Base-by-base conservation (phyloP, 2,797 vertebrate species). In the Otus scops region DNA sequence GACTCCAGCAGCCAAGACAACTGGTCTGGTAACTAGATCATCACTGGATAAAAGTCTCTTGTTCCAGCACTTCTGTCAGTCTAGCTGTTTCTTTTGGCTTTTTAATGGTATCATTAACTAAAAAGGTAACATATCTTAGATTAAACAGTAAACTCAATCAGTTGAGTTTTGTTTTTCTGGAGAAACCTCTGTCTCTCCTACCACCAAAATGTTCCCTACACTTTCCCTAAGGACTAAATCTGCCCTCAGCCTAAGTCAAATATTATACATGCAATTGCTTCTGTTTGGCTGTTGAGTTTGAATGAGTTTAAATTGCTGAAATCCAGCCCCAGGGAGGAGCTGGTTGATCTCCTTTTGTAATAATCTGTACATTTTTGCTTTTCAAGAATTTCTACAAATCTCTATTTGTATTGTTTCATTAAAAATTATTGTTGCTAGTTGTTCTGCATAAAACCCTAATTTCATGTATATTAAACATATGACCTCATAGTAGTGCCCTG, bases 321-420 rank as follows among this genome's bases (percentile, higher is more conserved):
- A 81, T 30, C 70, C 51, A 36, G 60, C 26, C 41, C 57, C 39
- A 36, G 41, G 59, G 75, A 71, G 70, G 13, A 89, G 78, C 10
- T 69, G 41, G 27, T 71, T 79, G 45, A 83, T 75, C 30, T 88
- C 13, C 23, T 90, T 74, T 68, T 50, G 30, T 17, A 68, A n/a
- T 11, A 30, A 63, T 43, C 18, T 50, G 11, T 7, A 67, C 0
- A 0, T 20, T 75, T 81, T 57, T 79, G 47, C 53, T 79, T 78
- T 87, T 84, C 57, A 91, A 87, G 78, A 94, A 92, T 97, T 93
- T 95, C 73, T 86, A 79, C 77, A 92, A 85, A 73, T 60, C 12
- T 88, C 54, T 84, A 38, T 91, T 97, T 95, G 59, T 65, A 95
- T 92, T 88, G 48, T 89, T 97, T 95, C 92, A 94, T 95, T 88